Evolutionary conservation across 2,888 invertebrate species (phyloP).

Genomic region (Venusia cambrica): DNA sequence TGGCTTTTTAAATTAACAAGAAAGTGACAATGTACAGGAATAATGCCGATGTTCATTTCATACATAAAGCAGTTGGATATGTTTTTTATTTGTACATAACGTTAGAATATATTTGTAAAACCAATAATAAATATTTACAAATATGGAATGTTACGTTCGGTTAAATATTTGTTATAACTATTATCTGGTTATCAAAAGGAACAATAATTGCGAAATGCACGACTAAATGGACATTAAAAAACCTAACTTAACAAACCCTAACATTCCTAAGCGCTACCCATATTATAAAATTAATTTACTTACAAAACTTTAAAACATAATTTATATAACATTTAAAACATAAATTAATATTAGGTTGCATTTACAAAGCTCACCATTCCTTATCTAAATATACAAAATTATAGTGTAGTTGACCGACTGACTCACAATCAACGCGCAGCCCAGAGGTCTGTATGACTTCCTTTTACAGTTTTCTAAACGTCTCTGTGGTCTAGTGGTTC

Average conservation of each 20-base stretch:
- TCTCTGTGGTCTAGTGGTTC: too few relatives aligned
- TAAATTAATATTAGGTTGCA: constrained; percentile 1
- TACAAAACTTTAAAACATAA: constrained; percentile 13
- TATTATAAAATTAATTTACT: constrained; percentile 18
- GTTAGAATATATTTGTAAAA: constrained; percentile 4
- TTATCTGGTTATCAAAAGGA: constrained; percentile 48
- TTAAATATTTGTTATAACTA: constrained; percentile 33
- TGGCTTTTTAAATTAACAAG: constrained; percentile 57
- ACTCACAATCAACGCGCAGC: too few relatives aligned
- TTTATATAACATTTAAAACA: too few relatives aligned
- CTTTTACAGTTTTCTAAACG: too few relatives aligned
- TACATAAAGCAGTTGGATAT: constrained; percentile 13
- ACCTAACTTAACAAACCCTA: constrained; percentile 34
- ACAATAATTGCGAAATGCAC: constrained; percentile 41
- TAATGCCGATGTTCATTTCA: too few relatives aligned
- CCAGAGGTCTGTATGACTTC: too few relatives aligned
- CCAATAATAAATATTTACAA: constrained; percentile 18
- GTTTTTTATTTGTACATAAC: constrained; percentile 12
- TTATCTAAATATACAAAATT: neutral
- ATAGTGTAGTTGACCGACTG: too few relatives aligned
- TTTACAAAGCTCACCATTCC: constrained; percentile 5
- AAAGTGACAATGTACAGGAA: constrained; percentile 9
- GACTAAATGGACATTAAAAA: constrained; percentile 29
- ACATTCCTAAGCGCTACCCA: constrained; percentile 31
- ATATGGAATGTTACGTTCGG: constrained; percentile 55